phyloP scores from a whole-genome alignment of 2,113 vertebrate genomes.

The Pomatorhinus ruficollis region DNA sequence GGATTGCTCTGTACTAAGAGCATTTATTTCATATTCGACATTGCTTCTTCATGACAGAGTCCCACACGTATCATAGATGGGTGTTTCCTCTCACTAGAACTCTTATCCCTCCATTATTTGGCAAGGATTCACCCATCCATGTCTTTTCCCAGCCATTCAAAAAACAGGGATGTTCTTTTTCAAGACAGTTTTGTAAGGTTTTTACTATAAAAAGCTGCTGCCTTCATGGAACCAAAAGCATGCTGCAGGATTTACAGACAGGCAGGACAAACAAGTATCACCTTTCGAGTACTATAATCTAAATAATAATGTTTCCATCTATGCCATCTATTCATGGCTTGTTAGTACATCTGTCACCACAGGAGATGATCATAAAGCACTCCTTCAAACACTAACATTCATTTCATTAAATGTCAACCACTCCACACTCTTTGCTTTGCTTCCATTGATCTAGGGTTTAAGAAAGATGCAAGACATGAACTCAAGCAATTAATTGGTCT shows the following conservation, averaged over 20 bases:
- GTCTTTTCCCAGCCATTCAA: background rate
- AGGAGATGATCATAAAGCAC: background rate
- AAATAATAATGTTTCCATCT: constrained; percentile 3
- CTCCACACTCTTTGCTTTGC: background rate
- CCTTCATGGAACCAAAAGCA: background rate
- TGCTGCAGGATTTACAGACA: background rate
- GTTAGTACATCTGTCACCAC: background rate
- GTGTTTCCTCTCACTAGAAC: background rate
- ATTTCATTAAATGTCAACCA: constrained; percentile 24
- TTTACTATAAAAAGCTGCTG: background rate
- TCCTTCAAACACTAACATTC: background rate
- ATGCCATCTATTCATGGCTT: background rate
- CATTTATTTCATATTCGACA: background rate
- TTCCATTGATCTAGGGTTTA: background rate
- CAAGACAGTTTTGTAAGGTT: background rate
- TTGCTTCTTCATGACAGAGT: background rate
- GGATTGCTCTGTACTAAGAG: background rate
- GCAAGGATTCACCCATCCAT: background rate
- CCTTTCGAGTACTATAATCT: background rate
- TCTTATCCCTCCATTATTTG: background rate
- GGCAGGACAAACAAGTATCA: background rate
- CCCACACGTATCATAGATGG: background rate
- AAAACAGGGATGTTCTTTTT: background rate
- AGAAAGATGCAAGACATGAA: constrained; percentile 17
- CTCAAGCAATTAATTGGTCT: background rate